phyloP scores from a whole-genome alignment of 1,140 invertebrate species.

The Aradophagus sp. region DNA sequence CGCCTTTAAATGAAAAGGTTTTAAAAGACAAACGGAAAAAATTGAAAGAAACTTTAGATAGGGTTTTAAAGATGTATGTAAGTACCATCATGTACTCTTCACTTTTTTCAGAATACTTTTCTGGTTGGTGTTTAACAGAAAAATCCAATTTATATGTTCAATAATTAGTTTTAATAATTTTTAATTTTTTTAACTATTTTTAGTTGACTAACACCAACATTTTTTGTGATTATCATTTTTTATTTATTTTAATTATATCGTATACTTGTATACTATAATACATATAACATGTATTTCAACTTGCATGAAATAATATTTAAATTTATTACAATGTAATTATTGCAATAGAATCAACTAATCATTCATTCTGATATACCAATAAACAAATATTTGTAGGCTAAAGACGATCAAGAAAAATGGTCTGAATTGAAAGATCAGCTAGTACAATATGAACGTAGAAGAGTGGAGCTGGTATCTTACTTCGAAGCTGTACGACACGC shows the following conservation, averaged over 20 bases:
- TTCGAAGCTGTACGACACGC: conserved; percentile 96
- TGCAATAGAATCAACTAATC: no score
- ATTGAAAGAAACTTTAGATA: conserved; percentile 94
- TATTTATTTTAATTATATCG: no score
- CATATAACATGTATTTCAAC: not conserved
- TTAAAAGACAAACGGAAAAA: conserved; percentile 97
- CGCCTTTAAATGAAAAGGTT: conserved; percentile 96
- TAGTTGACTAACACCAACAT: no score
- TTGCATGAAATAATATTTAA: no score
- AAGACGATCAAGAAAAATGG: conserved; percentile 97
- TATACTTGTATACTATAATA: no score
- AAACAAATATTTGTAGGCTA: conserved; percentile 83
- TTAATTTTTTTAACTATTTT: conserved; percentile 6
- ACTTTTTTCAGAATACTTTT: no score
- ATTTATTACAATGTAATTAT: no score
- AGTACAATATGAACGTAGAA: conserved; percentile 93
- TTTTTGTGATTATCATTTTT: not conserved
- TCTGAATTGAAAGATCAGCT: conserved; percentile 92
- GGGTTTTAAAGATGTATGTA: conserved; percentile 97
- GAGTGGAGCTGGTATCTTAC: conserved; percentile 90
- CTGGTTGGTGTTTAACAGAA: no score
- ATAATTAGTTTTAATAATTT: not conserved
- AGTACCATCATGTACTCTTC: no score
- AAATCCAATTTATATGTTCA: not conserved
- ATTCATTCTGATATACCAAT: no score